These are phyloP conservation scores for Gallinago jamesoni DNA, from an alignment of 2,113 vertebrate species.

Conservation along the genomic window DNA sequence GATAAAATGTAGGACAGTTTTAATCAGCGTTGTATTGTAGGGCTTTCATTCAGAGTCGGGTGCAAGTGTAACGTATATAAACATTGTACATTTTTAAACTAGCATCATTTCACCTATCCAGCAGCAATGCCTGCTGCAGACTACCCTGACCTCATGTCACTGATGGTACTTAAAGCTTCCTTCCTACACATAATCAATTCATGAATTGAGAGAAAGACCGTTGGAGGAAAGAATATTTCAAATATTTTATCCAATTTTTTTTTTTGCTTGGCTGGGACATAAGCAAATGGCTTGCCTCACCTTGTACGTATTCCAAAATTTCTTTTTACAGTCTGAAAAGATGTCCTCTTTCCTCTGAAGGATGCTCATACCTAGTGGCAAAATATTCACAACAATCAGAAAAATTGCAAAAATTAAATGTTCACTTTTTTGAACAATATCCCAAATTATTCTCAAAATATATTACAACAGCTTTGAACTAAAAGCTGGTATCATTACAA, in stretches of 20 bases:
- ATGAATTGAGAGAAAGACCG: neutral
- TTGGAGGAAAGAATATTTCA: neutral
- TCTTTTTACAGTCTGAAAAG: slow-evolving; percentile 85
- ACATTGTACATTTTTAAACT: neutral
- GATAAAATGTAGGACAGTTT: neutral
- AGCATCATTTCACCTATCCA: neutral
- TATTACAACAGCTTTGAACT: neutral
- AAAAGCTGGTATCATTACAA: neutral
- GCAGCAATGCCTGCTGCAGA: neutral
- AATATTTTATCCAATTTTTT: neutral
- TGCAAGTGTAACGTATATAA: neutral
- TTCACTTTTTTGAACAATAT: neutral
- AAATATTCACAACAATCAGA: slow-evolving; percentile 39
- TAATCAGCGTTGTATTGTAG: neutral
- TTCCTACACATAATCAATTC: neutral
- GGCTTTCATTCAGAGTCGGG: neutral
- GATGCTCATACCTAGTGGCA: slow-evolving; percentile 83
- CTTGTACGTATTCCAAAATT: slow-evolving; percentile 91
- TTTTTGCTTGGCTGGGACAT: neutral
- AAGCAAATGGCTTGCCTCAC: slow-evolving; percentile 65
- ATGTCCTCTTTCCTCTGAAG: slow-evolving; percentile 87
- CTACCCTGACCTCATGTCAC: neutral
- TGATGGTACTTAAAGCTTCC: neutral
- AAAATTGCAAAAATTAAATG: neutral
- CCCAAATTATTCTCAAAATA: neutral